phyloP scores from a whole-genome alignment of 2,888 invertebrate genomes.

The Mycalesis mineus region DNA sequence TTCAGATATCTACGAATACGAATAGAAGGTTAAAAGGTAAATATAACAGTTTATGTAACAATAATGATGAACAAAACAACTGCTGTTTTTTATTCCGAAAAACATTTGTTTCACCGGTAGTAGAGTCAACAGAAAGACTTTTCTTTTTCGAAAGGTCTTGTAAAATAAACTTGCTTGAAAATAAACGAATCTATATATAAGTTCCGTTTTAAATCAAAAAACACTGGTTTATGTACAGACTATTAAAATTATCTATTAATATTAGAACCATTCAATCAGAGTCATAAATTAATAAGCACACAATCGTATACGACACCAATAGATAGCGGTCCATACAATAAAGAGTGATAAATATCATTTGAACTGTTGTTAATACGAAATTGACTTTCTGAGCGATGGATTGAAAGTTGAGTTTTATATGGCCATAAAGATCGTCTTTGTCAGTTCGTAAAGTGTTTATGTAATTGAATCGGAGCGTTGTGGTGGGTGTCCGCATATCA shows the following conservation, averaged over 20 bases:
- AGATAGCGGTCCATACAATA: constrained; percentile 17
- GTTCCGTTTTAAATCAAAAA: neutral
- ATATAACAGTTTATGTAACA: too few relatives aligned
- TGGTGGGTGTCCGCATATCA: constrained; percentile 45
- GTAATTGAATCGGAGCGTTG: constrained; percentile 49
- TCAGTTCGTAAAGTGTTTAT: constrained; percentile 19
- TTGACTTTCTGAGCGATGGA: neutral
- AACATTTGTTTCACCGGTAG: too few relatives aligned
- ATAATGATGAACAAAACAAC: too few relatives aligned
- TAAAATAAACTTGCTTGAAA: too few relatives aligned
- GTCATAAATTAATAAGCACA: constrained; percentile 18
- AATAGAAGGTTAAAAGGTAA: too few relatives aligned
- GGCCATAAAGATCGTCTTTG: constrained; percentile 1
- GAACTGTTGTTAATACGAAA: neutral
- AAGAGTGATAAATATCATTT: constrained; percentile 11
- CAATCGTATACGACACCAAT: constrained; percentile 10
- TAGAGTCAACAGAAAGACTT: too few relatives aligned
- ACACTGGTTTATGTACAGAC: neutral
- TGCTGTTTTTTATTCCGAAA: too few relatives aligned
- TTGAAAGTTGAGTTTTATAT: constrained; percentile 11
- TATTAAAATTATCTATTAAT: neutral
- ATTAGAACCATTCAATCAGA: neutral
- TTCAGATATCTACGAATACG: too few relatives aligned
- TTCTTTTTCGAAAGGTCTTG: too few relatives aligned
- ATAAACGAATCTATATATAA: too few relatives aligned